These are phyloP conservation scores for Leptinotarsa lineolata DNA, from an alignment of 1,140 invertebrate genomes.

Conservation along the genomic window DNA sequence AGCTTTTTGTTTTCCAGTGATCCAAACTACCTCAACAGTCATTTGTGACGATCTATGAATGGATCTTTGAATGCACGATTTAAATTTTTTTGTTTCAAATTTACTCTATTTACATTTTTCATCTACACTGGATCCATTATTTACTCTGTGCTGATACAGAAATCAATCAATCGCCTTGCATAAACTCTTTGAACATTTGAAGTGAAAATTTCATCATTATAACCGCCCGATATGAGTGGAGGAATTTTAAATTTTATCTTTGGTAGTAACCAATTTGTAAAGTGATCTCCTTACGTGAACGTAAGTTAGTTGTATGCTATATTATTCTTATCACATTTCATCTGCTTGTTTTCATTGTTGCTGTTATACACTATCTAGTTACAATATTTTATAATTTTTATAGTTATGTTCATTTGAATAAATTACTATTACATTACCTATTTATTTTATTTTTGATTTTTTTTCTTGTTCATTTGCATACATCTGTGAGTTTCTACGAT, in stretches of 20 bases:
- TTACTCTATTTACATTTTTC: no score
- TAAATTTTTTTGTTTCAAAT: neutral
- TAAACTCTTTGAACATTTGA: no score
- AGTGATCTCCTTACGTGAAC: neutral
- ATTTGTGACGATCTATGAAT: neutral
- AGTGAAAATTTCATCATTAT: neutral
- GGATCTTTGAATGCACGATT: neutral
- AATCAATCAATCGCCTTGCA: no score
- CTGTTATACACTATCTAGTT: neutral
- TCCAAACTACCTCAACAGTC: neutral
- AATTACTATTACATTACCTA: constrained; percentile 31
- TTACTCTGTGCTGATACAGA: no score
- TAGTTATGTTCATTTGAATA: constrained; percentile 36
- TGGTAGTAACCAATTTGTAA: neutral
- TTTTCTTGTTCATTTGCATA: neutral
- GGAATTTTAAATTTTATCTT: neutral
- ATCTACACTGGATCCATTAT: no score
- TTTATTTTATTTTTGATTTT: constrained; percentile 26
- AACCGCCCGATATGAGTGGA: no score
- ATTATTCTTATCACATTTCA: neutral
- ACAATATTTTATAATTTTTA: constrained; percentile 27
- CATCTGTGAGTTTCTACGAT: neutral
- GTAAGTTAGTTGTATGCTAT: constrained; percentile 5
- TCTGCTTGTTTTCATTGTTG: constrained; percentile 14
- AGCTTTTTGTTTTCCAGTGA: neutral